Percentiles rank a stretch among this genome's conserved stretches.
Evolutionary conservation across 2,888 invertebrate species (phyloP).

Genomic region (Chymomyza procnemis): DNA sequence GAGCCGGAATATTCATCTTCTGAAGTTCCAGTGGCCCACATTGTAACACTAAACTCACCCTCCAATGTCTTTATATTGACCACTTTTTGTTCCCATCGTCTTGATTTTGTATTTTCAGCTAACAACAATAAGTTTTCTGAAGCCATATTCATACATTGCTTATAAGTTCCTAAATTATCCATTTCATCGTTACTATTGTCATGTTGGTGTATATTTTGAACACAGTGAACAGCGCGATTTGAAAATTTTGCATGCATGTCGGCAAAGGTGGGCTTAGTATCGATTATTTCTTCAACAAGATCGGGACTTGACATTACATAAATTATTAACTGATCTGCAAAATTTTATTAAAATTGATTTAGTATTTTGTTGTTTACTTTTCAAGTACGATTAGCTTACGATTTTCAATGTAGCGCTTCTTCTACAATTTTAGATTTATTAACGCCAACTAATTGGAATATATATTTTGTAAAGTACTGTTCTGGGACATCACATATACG

Average conservation of each 20-base stretch:
- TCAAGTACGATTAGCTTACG: constrained; percentile 29
- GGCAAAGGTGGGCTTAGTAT: constrained; percentile 18
- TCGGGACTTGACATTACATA: constrained; percentile 6
- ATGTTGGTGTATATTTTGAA: constrained; percentile 35
- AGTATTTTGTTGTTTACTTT: constrained; percentile 27
- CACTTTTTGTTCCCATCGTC: constrained; percentile 98
- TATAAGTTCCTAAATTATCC: not conserved
- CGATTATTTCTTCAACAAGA: not conserved
- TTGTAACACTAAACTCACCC: constrained; percentile 97
- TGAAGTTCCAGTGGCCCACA: constrained; percentile 95
- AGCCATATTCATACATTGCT: constrained; percentile 4
- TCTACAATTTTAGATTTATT: constrained; percentile 2
- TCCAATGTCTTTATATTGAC: constrained; percentile 98
- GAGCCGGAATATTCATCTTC: constrained; percentile 95
- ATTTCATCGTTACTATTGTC: not conserved
- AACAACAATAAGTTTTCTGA: constrained; percentile 13
- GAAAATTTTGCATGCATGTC: not conserved
- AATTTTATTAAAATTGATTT: constrained; percentile 13
- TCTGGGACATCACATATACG: constrained; percentile 1
- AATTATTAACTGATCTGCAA: not conserved
- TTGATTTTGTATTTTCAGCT: constrained; percentile 79
- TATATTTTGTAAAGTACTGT: not conserved
- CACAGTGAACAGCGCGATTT: constrained; percentile 29
- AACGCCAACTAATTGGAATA: constrained; percentile 1
- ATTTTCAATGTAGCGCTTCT: constrained; percentile 6